Evolutionary conservation across 2,797 vertebrate species (phyloP).

Genomic region (Jordanella pulchra): DNA sequence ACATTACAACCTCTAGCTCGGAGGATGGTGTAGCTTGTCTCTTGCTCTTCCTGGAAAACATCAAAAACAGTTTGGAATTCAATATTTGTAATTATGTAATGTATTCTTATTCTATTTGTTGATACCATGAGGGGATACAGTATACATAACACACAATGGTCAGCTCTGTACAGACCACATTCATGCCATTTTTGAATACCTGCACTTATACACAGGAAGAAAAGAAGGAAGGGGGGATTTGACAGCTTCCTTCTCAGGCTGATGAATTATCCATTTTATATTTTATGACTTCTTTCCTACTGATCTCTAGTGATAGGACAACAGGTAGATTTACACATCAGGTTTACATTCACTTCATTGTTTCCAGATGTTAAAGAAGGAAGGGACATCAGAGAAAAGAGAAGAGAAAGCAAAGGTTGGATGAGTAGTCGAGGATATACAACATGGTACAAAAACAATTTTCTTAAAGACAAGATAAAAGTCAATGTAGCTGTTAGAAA

Average conservation of each 20-base stretch:
- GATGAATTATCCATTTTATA: conserved; percentile 62
- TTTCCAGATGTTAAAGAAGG: conserved; percentile 69
- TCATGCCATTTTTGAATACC: conserved; percentile 9
- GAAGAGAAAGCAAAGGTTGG: conserved; percentile 16
- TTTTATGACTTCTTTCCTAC: conserved; percentile 69
- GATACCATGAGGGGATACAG: conserved; percentile 25
- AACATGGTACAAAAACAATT: conserved; percentile 2
- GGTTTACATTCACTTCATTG: conserved; percentile 52
- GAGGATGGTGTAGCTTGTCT: conserved; percentile 98
- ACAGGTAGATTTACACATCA: conserved; percentile 66
- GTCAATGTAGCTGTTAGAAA: not conserved
- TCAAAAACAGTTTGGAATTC: conserved; percentile 8
- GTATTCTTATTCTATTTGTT: not conserved
- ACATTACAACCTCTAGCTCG: conserved; percentile 93
- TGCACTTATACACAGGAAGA: conserved; percentile 23
- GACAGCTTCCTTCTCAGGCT: conserved; percentile 45
- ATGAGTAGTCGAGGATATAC: conserved; percentile 6
- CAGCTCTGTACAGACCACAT: conserved; percentile 10
- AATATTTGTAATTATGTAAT: not conserved
- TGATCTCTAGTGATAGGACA: conserved; percentile 71
- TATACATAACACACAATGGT: not conserved
- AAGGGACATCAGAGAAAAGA: conserved; percentile 20
- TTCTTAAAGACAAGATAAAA: not conserved
- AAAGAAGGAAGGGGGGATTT: conserved; percentile 25
- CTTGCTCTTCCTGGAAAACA: conserved; percentile 92